Evolutionary conservation across 2,797 vertebrate genomes (phyloP).

Genomic region (Lacerta viridis): DNA sequence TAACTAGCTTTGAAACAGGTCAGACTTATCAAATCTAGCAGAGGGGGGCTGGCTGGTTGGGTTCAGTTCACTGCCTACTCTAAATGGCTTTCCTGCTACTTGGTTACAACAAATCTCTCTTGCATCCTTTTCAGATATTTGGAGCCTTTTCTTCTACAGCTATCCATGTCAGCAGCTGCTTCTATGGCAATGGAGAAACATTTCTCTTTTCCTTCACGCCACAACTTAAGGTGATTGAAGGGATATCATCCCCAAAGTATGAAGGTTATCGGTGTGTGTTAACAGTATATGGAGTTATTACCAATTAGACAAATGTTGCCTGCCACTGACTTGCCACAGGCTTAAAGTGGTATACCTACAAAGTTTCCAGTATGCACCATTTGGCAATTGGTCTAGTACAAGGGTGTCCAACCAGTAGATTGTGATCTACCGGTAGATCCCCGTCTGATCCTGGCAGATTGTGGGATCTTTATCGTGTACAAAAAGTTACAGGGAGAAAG

Average conservation of each 20-base stretch:
- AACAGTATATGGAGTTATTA: not conserved
- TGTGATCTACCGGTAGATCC: no score
- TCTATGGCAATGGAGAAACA: slow-evolving; percentile 80
- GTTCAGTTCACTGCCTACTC: not conserved
- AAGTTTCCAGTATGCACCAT: not conserved
- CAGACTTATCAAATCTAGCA: no score
- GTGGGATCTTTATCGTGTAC: not conserved
- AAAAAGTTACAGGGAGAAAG: no score
- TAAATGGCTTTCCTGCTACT: not conserved
- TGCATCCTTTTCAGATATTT: slow-evolving; percentile 71
- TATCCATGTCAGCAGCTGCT: slow-evolving; percentile 73
- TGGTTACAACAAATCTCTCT: not conserved
- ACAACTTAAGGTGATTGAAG: slow-evolving; percentile 77
- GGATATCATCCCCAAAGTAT: not conserved
- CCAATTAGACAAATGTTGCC: not conserved
- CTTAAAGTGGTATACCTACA: not conserved
- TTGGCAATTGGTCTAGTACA: not conserved
- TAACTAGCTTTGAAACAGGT: no score
- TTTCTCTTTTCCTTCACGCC: slow-evolving; percentile 82
- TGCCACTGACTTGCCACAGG: not conserved
- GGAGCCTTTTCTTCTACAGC: slow-evolving; percentile 77
- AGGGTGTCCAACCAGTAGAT: no score
- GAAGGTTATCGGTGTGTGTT: not conserved
- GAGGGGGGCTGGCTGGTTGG: no score
- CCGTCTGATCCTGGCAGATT: not conserved